These are phyloP conservation scores for Macrotrachela quadricornifera DNA, from an alignment of 1,140 invertebrate species.

Conservation along the genomic window DNA sequence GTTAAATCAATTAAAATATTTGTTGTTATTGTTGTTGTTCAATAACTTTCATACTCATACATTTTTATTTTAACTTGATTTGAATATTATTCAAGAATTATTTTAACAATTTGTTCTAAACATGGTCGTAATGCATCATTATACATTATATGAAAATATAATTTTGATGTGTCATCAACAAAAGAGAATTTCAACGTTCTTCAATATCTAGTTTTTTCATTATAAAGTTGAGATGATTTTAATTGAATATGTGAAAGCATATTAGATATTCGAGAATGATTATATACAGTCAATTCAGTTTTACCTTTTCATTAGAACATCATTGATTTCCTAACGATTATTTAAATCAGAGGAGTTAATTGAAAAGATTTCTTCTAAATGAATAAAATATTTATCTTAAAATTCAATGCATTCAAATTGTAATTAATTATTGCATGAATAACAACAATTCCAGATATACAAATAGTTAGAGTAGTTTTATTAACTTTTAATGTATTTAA, in stretches of 20 bases:
- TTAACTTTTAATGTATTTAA: no score
- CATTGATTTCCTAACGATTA: constrained; percentile 76
- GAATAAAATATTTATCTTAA: no score
- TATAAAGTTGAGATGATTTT: constrained; percentile 79
- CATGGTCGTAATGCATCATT: constrained; percentile 31
- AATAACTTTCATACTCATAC: constrained; percentile 25
- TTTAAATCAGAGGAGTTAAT: constrained; percentile 94
- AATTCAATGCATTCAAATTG: no score
- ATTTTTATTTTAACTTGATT: constrained; percentile 15
- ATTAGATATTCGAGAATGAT: constrained; percentile 41
- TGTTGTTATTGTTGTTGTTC: constrained; percentile 16
- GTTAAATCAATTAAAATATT: constrained; percentile 48
- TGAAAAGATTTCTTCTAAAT: constrained; percentile 89
- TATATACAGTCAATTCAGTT: constrained; percentile 69
- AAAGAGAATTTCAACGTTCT: constrained; percentile 80
- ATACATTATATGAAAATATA: constrained; percentile 24
- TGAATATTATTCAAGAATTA: constrained; percentile 38
- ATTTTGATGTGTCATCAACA: constrained; percentile 24
- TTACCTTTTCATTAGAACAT: constrained; percentile 94
- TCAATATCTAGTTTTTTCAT: constrained; percentile 86
- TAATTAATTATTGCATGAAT: constrained; percentile 80
- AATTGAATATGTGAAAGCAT: constrained; percentile 69
- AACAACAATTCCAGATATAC: constrained; percentile 57
- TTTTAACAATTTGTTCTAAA: constrained; percentile 62
- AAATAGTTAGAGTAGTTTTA: no score